Base-by-base conservation (phyloP, 2,113 vertebrate genomes). In the Grus americana region DNA sequence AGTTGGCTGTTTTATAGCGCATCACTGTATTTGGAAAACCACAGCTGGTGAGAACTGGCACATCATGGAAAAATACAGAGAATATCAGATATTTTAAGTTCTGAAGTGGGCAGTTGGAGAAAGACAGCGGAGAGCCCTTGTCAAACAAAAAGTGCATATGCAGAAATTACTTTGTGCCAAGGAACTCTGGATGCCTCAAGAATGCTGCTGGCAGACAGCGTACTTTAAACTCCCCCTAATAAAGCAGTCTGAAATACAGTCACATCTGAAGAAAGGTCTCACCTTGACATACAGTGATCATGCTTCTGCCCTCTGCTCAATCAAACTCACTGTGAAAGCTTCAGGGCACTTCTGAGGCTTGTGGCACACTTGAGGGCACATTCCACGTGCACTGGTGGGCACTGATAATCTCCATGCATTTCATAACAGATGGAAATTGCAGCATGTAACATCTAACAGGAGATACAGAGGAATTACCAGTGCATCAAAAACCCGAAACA, bases 21-120 rank as follows among this genome's bases (percentile, higher is more conserved):
- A 75, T 92, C 49, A 57, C 84, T 85, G 47, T 68, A 61, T 89
- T 86, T 92, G 92, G 80, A 92, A 91, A 95, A 87, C 68, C 88
- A 89, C 90, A 94, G 90, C 92, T 95, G 86, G 67, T 74, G 50
- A 68, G 79, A 95, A 72, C 61, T 89, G 70, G 54, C 83, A 82
- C 40, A 27, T 70, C 73, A 36, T 2, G 32, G 76, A 86, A 94
- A 89, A 95, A 89, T 49, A 68, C 88, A 85, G 68, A 86, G 20
- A 16, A 32, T 59, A 84, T 74, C 19, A 89, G 83, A 55, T 88
- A 90, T 83, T 80, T 80, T 73, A 83, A 71, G 62, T 80, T 74
- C 67, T 67, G 70, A 96, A 92, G 80, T 29, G 36, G 52, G 61
- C 47, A 84, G 24, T 5, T 74, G n/a, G 36, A 36, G 57, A 88